Conservation (phyloP, 2,113 vertebrate genomes). For the Syngnathoides biaculeatus region DNA sequence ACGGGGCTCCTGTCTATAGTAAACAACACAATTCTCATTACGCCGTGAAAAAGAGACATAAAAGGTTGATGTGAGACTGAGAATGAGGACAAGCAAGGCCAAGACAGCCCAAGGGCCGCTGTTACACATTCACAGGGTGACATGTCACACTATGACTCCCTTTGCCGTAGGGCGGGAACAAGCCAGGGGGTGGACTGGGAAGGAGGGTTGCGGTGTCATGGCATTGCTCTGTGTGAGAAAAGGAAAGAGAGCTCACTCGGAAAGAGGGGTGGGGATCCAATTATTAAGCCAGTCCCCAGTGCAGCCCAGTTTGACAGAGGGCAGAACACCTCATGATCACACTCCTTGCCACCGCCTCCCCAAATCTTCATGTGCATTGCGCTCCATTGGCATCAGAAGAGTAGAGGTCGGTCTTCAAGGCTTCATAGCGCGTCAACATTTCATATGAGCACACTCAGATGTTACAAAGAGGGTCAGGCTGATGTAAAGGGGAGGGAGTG, state of each 20-base stretch:
- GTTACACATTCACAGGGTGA: slow-evolving; percentile 68
- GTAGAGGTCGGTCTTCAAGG: slow-evolving; percentile 26
- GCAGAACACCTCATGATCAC: slow-evolving; percentile 57
- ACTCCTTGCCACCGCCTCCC: slow-evolving; percentile 59
- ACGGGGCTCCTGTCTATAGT: neutral
- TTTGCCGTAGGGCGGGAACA: slow-evolving; percentile 56
- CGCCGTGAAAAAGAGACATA: slow-evolving; percentile 33
- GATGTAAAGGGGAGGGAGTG: slow-evolving; percentile 4
- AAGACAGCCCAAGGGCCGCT: slow-evolving; percentile 52
- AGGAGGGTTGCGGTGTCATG: neutral
- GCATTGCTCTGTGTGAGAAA: slow-evolving; percentile 36
- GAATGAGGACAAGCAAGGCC: slow-evolving; percentile 63
- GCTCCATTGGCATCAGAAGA: slow-evolving; percentile 40
- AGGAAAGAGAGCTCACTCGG: slow-evolving; percentile 50
- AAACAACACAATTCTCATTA: neutral
- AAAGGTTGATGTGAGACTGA: slow-evolving; percentile 60
- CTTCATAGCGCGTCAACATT: slow-evolving; percentile 30
- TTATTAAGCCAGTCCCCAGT: slow-evolving; percentile 61
- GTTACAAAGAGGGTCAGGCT: neutral
- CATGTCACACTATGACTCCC: slow-evolving; percentile 67
- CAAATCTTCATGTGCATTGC: slow-evolving; percentile 41
- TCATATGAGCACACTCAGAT: slow-evolving; percentile 35
- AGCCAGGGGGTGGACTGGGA: slow-evolving; percentile 29
- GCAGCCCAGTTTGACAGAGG: slow-evolving; percentile 55
- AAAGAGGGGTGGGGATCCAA: slow-evolving; percentile 55